Percentiles rank a stretch among this genome's conserved stretches.
These are phyloP conservation scores for Micronycteris hirsuta DNA, from an alignment of 2,113 vertebrate species.

Conservation along the genomic window DNA sequence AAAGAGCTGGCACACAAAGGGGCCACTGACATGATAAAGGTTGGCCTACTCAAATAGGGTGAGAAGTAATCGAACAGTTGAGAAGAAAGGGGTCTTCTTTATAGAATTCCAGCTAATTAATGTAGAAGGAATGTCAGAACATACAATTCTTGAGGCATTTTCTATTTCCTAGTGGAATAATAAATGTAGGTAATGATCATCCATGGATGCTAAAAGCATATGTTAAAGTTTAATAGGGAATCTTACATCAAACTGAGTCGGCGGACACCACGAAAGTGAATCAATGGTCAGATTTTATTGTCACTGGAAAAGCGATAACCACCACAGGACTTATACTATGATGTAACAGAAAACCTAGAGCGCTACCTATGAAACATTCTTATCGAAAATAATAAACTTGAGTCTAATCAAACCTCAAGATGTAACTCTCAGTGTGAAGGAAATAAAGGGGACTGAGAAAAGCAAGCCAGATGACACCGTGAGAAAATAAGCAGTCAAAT, in stretches of 20 bases:
- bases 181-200: neutral
- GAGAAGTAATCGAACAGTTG: neutral
- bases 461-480: neutral
- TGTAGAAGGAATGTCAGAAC: neutral
- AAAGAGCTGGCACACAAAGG: neutral
- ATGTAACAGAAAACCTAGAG: neutral
- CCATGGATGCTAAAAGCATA: neutral
- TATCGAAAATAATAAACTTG: conserved; percentile 6
- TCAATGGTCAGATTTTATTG: neutral
- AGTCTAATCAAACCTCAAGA: neutral
- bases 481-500: neutral
- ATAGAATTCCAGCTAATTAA: conserved; percentile 10
- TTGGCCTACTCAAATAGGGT: neutral
- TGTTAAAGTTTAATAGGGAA: neutral
- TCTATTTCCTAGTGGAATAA: conserved; percentile 30
- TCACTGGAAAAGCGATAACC: neutral
- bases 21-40: neutral
- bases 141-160: neutral
- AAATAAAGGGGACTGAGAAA: neutral
- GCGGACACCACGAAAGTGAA: neutral
- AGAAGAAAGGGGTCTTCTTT: neutral
- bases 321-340: neutral
- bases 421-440: neutral
- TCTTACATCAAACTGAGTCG: neutral
- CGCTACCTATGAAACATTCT: neutral